A percentile compares a stretch with the other conserved stretches of the same genome.
Evolutionary conservation across 2,797 vertebrate species (phyloP).

Genomic region (Epinephelus awoara): DNA sequence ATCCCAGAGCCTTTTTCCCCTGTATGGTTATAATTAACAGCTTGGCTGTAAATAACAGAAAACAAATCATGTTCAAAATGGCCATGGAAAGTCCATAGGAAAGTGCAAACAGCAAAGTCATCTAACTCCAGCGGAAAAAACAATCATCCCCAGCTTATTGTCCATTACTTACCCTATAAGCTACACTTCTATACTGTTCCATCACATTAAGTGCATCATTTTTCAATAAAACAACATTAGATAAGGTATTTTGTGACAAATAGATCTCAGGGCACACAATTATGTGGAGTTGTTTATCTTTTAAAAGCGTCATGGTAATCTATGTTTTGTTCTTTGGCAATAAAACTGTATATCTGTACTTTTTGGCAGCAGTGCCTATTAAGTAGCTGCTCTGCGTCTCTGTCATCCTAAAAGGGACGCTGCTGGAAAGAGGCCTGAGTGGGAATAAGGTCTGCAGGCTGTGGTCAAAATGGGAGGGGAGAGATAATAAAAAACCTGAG

Average conservation of each 20-base stretch:
- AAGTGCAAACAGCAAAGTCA: constrained; percentile 37
- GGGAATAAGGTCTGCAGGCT: constrained; percentile 68
- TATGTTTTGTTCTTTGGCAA: constrained; percentile 17
- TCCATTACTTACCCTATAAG: constrained; percentile 7
- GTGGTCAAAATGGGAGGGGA: constrained; percentile 82
- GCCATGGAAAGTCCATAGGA: constrained; percentile 44
- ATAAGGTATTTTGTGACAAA: constrained; percentile 1
- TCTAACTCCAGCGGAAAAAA: constrained; percentile 18
- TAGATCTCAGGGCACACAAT: neutral
- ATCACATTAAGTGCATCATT: constrained; percentile 1
- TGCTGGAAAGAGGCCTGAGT: constrained; percentile 58
- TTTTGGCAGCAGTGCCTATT: constrained; percentile 42
- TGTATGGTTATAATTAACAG: constrained; percentile 62
- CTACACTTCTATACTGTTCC: neutral
- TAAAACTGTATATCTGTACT: constrained; percentile 25
- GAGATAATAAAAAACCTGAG: constrained; percentile 75
- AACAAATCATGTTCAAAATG: constrained; percentile 49
- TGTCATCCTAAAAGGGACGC: constrained; percentile 46
- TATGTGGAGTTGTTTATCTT: constrained; percentile 24
- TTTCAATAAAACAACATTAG: constrained; percentile 3
- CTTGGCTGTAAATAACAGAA: constrained; percentile 53
- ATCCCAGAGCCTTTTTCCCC: constrained; percentile 35
- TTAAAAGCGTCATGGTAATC: constrained; percentile 23
- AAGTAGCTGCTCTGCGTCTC: constrained; percentile 53
- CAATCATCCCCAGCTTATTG: constrained; percentile 26